A percentile compares a stretch with the other conserved stretches of the same genome.
Conservation (phyloP, 1,140 invertebrate species). For the Aphidius ervi region DNA sequence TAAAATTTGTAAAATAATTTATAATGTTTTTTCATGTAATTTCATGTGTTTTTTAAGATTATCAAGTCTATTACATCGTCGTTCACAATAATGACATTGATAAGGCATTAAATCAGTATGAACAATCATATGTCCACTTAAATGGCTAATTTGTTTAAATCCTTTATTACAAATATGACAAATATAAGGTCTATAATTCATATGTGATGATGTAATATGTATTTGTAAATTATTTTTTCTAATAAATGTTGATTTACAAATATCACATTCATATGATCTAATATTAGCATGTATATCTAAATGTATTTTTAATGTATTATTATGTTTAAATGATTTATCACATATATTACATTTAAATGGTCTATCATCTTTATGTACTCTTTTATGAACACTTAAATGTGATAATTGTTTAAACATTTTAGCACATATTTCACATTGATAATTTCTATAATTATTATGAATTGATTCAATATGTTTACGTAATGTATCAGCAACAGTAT, state of each 20-base stretch:
- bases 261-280: conserved; percentile 40
- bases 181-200: conserved; percentile 52
- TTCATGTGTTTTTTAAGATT: conserved; percentile 44
- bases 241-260: conserved; percentile 42
- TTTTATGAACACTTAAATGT: conserved; percentile 52
- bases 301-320: conserved; percentile 41
- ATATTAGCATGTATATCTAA: conserved; percentile 42
- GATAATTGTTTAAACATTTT: conserved; percentile 53
- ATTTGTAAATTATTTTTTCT: conserved; percentile 43
- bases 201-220: conserved; percentile 44
- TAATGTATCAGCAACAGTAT: conserved; percentile 39
- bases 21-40: conserved; percentile 32
- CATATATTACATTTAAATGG: conserved; percentile 65
- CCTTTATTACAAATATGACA: conserved; percentile 52
- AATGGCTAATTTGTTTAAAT: conserved; percentile 46
- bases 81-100: conserved; percentile 40
- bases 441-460: conserved; percentile 38
- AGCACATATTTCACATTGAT: conserved; percentile 43
- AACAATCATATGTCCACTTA: conserved; percentile 42
- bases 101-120: conserved; percentile 44
- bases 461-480: conserved; percentile 37
- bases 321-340: conserved; percentile 51
- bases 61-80: conserved; percentile 39
- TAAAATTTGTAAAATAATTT: too few species aligned
- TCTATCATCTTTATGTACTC: conserved; percentile 67